Evolutionary conservation across 92 coral and sea anemone species (phyloP).

Genomic region (Heliopora coerulea): DNA sequence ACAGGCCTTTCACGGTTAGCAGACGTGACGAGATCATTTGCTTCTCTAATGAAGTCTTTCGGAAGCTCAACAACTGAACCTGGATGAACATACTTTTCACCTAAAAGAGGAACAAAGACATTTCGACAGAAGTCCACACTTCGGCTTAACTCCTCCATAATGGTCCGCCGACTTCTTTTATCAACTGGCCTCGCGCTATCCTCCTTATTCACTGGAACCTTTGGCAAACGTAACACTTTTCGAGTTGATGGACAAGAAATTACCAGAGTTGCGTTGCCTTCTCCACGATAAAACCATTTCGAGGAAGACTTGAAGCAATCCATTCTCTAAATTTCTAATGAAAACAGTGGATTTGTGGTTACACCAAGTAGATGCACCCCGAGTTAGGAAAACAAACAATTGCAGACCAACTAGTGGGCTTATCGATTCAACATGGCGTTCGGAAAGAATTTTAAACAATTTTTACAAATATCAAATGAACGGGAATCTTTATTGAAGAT

Average conservation of each 20-base stretch:
- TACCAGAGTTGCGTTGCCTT: slow-evolving; percentile 82
- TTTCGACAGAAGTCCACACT: slow-evolving; percentile 55
- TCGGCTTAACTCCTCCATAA: background rate
- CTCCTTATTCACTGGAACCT: background rate
- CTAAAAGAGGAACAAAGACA: slow-evolving; percentile 69
- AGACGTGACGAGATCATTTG: slow-evolving; percentile 57
- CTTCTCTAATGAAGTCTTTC: slow-evolving; percentile 52
- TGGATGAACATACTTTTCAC: slow-evolving; percentile 62
- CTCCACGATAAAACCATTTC: slow-evolving; percentile 90
- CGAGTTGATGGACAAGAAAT: slow-evolving; percentile 54
- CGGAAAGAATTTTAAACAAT: too few species aligned
- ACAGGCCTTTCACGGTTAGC: slow-evolving; percentile 55
- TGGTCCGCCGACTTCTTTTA: background rate
- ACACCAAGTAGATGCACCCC: background rate
- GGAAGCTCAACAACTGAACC: slow-evolving; percentile 66
- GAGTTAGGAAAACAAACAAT: too few species aligned
- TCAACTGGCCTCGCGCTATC: slow-evolving; percentile 1
- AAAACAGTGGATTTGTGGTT: background rate
- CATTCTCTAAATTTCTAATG: background rate
- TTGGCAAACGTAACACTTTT: slow-evolving; percentile 75
- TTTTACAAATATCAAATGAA: too few species aligned
- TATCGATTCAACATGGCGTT: too few species aligned
- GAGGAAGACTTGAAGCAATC: background rate
- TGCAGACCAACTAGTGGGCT: background rate
- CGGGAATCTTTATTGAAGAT: too few species aligned